Evolutionary conservation across 1,140 invertebrate genomes (phyloP), one percentile per base, ranked within the genome.

Genomic region (Portunus trituberculatus): DNA sequence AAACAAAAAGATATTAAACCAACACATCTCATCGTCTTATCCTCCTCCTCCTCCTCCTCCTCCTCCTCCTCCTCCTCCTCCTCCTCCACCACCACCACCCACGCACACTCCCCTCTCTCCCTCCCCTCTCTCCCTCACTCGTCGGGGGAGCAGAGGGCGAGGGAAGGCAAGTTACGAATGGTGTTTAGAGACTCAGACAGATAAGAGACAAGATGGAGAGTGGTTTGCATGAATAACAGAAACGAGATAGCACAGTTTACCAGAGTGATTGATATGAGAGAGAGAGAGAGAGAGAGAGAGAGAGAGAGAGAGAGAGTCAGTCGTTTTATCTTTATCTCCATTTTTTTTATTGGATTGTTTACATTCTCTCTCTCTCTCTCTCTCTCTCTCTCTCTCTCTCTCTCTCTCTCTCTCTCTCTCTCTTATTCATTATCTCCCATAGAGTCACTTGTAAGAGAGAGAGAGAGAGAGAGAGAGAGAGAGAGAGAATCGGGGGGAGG

Each of bases 31-130:
- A 84, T 84, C 83, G 28, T 84, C 28, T 84, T n/a, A 12, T 84
- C 83, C 20, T n/a, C 76, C 91, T 92, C 91, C 48, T 82, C 14
- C 32, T 92, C 91, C 91, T 4, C 52, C 89, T 7, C 52, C 16
- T 7, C 52, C n/a, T 1, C 89, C 14, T 7, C 29, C 45, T 25
- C 91, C 76, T 7, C 91, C 14, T 92, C 46, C 25, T 4, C 52
- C 89, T 7, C 52, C 16, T 7, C 52, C n/a, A 12, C 89, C 14
- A 20, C 29, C 45, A 1, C 91, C 76, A 25, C 91, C 14, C 67
- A 1, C 48, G 6, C n/a, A 29, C 91, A 45, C 20, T 59, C 52
- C 52, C 52, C 12, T 59, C 52, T 20, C 52, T n/a, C 52, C 25
- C 88, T n/a, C 32, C 88, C 39, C 6, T 39, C 39, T 6, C 39